Percentiles rank a stretch among this genome's conserved stretches.
Evolutionary conservation across 1,140 invertebrate genomes (phyloP).

Genomic region (Calosoma granatense): DNA sequence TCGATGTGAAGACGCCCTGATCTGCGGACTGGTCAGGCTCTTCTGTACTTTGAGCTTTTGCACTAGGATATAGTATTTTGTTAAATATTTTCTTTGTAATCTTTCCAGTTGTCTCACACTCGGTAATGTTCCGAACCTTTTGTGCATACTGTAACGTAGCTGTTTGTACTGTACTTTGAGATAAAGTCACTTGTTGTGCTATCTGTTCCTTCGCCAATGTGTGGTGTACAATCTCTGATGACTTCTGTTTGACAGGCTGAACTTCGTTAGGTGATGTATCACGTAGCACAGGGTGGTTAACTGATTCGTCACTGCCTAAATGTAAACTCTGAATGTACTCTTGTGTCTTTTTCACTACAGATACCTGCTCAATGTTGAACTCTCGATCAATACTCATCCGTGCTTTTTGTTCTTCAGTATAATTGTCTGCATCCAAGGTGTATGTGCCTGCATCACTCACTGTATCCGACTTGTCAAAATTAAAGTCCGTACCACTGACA

Average conservation of each 20-base stretch:
- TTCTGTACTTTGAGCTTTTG: constrained; percentile 32
- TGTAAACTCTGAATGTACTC: constrained; percentile 34
- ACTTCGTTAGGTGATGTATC: background rate
- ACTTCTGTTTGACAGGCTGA: background rate
- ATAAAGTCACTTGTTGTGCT: background rate
- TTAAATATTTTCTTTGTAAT: constrained; percentile 22
- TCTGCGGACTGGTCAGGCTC: constrained; percentile 41
- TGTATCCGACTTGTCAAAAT: constrained; percentile 46
- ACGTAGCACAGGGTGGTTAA: constrained; percentile 1
- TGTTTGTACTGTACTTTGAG: background rate
- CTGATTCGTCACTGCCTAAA: constrained; percentile 4
- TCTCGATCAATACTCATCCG: constrained; percentile 75
- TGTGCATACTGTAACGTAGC: background rate
- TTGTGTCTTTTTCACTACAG: constrained; percentile 35
- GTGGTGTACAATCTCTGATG: background rate
- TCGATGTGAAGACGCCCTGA: constrained; percentile 27
- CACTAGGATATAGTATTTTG: constrained; percentile 26
- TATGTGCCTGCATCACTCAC: constrained; percentile 79
- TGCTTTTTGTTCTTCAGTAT: constrained; percentile 75
- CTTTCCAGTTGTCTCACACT: constrained; percentile 7
- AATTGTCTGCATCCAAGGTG: constrained; percentile 73
- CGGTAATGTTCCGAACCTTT: background rate
- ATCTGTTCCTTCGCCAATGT: constrained; percentile 11
- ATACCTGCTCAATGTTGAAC: constrained; percentile 48
- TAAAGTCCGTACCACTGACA: constrained; percentile 22